Evolutionary conservation across 2,797 vertebrate genomes (phyloP).

Genomic region (Enteromius viviparus): DNA sequence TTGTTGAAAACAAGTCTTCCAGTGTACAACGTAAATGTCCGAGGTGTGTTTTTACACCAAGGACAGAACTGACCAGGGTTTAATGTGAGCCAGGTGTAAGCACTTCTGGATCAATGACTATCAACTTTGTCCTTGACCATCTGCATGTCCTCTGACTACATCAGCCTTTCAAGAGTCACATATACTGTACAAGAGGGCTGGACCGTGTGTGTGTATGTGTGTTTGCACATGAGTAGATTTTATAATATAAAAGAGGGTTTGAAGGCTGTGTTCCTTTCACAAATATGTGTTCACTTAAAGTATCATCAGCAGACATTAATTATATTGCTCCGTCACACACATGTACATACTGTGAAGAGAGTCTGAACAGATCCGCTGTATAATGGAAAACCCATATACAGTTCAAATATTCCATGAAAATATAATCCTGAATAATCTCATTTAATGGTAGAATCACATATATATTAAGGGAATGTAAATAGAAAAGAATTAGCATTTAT

Average conservation of each 20-base stretch:
- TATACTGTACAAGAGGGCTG: constrained; percentile 20
- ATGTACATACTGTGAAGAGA: constrained; percentile 55
- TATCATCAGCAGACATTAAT: constrained; percentile 22
- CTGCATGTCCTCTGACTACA: constrained; percentile 40
- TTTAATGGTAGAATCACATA: constrained; percentile 44
- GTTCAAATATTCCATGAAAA: constrained; percentile 45
- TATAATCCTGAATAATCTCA: constrained; percentile 36
- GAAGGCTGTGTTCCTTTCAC: constrained; percentile 34
- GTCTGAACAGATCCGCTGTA: constrained; percentile 39
- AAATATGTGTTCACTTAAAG: constrained; percentile 5
- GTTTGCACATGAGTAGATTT: constrained; percentile 34
- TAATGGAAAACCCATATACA: constrained; percentile 42
- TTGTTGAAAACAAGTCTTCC: constrained; percentile 60
- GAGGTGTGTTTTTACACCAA: constrained; percentile 51
- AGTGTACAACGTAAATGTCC: constrained; percentile 43
- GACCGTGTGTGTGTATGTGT: constrained; percentile 5
- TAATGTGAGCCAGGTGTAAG: constrained; percentile 36
- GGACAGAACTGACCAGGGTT: constrained; percentile 52
- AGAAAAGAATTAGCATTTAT: constrained; percentile 46
- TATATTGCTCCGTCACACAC: constrained; percentile 35
- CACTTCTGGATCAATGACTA: constrained; percentile 46
- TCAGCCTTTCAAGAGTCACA: constrained; percentile 27
- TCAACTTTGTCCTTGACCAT: constrained; percentile 44
- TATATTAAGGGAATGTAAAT: constrained; percentile 47
- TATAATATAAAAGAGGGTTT: constrained; percentile 10